Percentiles rank a stretch among this genome's conserved stretches.
Evolutionary conservation across 1,140 invertebrate genomes (phyloP).

Genomic region (Steinernema khuongi): DNA sequence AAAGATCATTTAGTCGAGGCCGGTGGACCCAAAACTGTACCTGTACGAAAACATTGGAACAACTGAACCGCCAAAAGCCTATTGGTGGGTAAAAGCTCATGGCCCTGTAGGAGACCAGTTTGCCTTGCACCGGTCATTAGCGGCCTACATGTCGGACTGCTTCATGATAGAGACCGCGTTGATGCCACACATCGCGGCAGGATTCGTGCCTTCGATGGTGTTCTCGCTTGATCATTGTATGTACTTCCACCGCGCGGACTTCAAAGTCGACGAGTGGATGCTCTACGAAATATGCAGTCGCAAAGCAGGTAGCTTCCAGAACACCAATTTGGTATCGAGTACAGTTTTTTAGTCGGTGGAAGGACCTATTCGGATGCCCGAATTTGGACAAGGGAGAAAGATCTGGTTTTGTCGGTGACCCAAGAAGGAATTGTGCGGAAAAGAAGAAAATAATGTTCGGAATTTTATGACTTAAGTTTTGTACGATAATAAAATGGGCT

Average conservation of each 20-base stretch:
- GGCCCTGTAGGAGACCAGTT: slow-evolving; percentile 31
- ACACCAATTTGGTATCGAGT: slow-evolving; percentile 17
- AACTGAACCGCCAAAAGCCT: slow-evolving; percentile 24
- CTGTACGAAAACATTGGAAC: slow-evolving; percentile 17
- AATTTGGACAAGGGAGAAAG: slow-evolving; percentile 32
- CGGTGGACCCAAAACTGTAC: slow-evolving; percentile 30
- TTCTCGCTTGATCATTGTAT: slow-evolving; percentile 46
- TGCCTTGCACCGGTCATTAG: slow-evolving; percentile 33
- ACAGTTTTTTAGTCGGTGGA: slow-evolving; percentile 32
- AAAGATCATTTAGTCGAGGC: slow-evolving; percentile 25
- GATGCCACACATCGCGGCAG: slow-evolving; percentile 28
- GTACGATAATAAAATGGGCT: too few relatives aligned
- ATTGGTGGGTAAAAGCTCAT: slow-evolving; percentile 29
- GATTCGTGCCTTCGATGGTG: slow-evolving; percentile 43
- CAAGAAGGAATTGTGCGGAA: slow-evolving; percentile 37
- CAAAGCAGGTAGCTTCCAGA: background rate
- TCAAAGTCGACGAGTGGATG: slow-evolving; percentile 49
- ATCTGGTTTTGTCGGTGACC: slow-evolving; percentile 34
- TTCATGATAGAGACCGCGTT: slow-evolving; percentile 36
- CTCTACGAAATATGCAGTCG: slow-evolving; percentile 43
- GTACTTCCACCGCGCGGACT: slow-evolving; percentile 42
- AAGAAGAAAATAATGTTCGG: background rate
- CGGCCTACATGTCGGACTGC: slow-evolving; percentile 34
- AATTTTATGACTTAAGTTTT: too few relatives aligned
- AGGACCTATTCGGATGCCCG: slow-evolving; percentile 36